Evolutionary conservation across 1,140 invertebrate genomes (phyloP).

Genomic region (Drosophila azteca): DNA sequence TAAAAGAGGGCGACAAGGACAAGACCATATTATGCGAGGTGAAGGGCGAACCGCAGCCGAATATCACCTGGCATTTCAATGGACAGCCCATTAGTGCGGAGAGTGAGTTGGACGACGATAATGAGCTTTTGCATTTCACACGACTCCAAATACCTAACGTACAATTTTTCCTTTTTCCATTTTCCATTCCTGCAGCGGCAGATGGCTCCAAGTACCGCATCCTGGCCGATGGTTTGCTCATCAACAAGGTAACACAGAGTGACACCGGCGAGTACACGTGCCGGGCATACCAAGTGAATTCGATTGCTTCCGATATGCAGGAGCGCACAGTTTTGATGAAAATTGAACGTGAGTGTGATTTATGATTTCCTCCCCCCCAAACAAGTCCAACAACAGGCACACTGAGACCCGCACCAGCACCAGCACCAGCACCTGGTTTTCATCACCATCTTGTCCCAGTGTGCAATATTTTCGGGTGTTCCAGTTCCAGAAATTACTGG

Average conservation of each 20-base stretch:
- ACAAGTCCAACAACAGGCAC: slow-evolving; percentile 30
- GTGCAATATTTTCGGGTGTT: slow-evolving; percentile 35
- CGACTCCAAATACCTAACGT: slow-evolving; percentile 2
- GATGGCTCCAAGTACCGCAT: slow-evolving; percentile 81
- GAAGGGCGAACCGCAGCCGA: slow-evolving; percentile 84
- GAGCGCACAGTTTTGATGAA: slow-evolving; percentile 84
- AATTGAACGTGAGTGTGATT: slow-evolving; percentile 85
- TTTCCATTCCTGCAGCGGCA: slow-evolving; percentile 30
- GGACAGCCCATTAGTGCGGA: slow-evolving; percentile 76
- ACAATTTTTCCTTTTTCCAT: slow-evolving; percentile 1
- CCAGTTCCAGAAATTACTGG: slow-evolving; percentile 57
- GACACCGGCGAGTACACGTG: slow-evolving; percentile 86
- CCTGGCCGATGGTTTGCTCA: slow-evolving; percentile 84
- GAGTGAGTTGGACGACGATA: slow-evolving; percentile 64
- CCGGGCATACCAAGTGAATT: slow-evolving; percentile 85
- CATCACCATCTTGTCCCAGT: neutral
- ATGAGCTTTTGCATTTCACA: slow-evolving; percentile 60
- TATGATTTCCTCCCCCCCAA: slow-evolving; percentile 71
- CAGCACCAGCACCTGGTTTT: neutral
- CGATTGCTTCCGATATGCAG: slow-evolving; percentile 83
- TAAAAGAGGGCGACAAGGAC: slow-evolving; percentile 84
- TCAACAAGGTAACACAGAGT: slow-evolving; percentile 84
- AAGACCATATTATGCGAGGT: slow-evolving; percentile 84
- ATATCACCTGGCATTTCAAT: slow-evolving; percentile 84
- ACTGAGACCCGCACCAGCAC: slow-evolving; percentile 19